Evolutionary conservation across 2,797 vertebrate genomes (phyloP).

Genomic region (Hypotaenidia okinawae): DNA sequence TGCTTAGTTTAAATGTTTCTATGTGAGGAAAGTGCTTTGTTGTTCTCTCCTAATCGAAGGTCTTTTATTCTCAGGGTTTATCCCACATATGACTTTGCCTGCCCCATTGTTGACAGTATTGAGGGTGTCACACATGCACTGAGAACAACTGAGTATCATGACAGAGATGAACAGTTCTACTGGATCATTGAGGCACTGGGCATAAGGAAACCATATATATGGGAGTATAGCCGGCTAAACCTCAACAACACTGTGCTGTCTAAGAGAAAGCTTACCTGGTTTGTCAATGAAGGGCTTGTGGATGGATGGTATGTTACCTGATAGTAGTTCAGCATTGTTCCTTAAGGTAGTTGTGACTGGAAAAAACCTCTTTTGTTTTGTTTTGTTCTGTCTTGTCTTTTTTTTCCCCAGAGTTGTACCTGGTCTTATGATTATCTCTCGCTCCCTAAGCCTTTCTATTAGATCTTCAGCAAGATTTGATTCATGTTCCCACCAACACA

Average conservation of each 20-base stretch:
- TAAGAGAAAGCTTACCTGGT: constrained; percentile 98
- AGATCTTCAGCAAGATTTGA: neutral
- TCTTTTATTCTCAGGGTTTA: constrained; percentile 80
- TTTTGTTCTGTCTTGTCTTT: too few species aligned
- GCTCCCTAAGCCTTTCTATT: neutral
- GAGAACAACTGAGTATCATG: constrained; percentile 97
- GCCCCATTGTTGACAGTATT: constrained; percentile 96
- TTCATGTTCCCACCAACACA: neutral
- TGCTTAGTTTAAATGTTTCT: neutral
- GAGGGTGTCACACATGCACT: constrained; percentile 97
- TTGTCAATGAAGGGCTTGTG: constrained; percentile 95
- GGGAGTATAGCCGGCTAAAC: constrained; percentile 97
- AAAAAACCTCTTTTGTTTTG: too few species aligned
- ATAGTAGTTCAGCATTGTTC: neutral
- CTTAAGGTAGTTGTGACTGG: accelerated
- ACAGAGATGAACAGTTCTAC: constrained; percentile 97
- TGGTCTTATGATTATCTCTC: neutral
- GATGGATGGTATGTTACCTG: constrained; percentile 90
- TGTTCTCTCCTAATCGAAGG: neutral
- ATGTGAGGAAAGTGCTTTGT: neutral
- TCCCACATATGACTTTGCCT: constrained; percentile 97
- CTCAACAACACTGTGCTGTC: constrained; percentile 98
- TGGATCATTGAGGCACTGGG: constrained; percentile 92
- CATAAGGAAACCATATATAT: constrained; percentile 93
- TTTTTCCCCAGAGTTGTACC: neutral